Evolutionary conservation across 2,888 invertebrate genomes (phyloP), one percentile per base, ranked within the genome.

Genomic region (Idaea straminata): DNA sequence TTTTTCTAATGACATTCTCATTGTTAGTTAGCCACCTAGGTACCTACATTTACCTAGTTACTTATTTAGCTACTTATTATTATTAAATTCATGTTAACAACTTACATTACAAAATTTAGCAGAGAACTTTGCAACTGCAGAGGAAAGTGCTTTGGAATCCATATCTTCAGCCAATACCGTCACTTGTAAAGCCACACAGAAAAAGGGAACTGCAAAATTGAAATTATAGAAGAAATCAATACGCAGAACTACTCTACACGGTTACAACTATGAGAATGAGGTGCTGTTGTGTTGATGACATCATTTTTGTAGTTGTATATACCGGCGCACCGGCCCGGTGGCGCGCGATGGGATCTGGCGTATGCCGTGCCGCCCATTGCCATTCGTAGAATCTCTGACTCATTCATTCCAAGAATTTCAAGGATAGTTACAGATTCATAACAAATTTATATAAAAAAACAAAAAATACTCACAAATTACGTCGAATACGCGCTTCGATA

Each of bases 61-160:
- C 10, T 25, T 47, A 36, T 4, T 47, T 47, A 10, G 3, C 13
- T 13, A 10, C 36, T 10, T 36, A 7, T 0, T 47, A 7, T 47
- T 47, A 47, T n/a, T n/a, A n/a, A n/a, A n/a, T n/a, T n/a, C n/a
- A n/a, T n/a, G n/a, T n/a, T n/a, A 38, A 38, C 5, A 47, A 89
- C 89, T 90, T 82, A 94, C 94, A 88, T 93, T 90, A 74, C 92
- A 93, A 73, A 94, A 91, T 71, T 88, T 88, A 0, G 91, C 88
- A 16, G 93, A 89, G 77, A 93, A 93, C 65, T 82, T 81, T 15
- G 88, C 85, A 66, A 92, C 84, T 47, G 86, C 80, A 38, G 85
- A 79, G 62, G 89, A 83, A n/a, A 91, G 70, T 34, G 82, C 77
- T 76, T 87, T 87, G 57, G 85, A 72, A 73, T 90, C 86, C 88